Base-by-base conservation (phyloP, 1,140 invertebrate species). In the Stegodyphus mimosarum region DNA sequence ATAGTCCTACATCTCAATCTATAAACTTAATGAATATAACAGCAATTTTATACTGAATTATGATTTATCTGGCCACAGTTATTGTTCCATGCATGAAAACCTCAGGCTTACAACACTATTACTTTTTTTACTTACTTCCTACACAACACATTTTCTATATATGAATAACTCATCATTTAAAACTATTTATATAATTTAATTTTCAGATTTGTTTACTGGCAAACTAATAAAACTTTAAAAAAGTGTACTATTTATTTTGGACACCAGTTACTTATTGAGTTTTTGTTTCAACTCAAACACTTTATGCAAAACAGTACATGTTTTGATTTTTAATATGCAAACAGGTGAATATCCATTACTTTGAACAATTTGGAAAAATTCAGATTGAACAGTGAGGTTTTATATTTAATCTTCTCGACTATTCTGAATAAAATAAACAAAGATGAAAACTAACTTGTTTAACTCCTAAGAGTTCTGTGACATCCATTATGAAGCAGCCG, bases 391-490 rank as follows among this genome's bases (percentile, higher is more conserved):
- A 33, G 33, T 33, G 33, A 33, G 3, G 3, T 33, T 33, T 33
- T 33, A 33, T 33, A 33, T 33, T 33, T 33, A 33, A 33, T 33
- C 33, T 33, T 33, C 33, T 33, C 33, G 55, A 60, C 55, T 9
- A 11, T 15, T 18, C 7, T 18, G 67, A 17, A 18, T 15, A 6
- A 51, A 67, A 3, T 18, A 5, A 79, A 6, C 53, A 70, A 70
- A 33, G 15, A 11, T n/a, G 5, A 71, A 49, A 17, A 53, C 11
- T 7, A 51, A 89, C 88, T 87, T 89, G 88, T 80, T 88, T 88
- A 17, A 88, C 64, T 18, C 88, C 88, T 77, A 89, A 80, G 49
- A 89, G 50, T 70, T 88, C 88, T 7, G 86, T 76, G 3, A 88
- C 78, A 18, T 89, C 87, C 83, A 88, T 88, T 48, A 88, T 63